Percentiles rank a stretch among this genome's conserved stretches.
These are phyloP conservation scores for Oostethus manadensis DNA, from an alignment of 2,113 vertebrate species.

Conservation along the genomic window DNA sequence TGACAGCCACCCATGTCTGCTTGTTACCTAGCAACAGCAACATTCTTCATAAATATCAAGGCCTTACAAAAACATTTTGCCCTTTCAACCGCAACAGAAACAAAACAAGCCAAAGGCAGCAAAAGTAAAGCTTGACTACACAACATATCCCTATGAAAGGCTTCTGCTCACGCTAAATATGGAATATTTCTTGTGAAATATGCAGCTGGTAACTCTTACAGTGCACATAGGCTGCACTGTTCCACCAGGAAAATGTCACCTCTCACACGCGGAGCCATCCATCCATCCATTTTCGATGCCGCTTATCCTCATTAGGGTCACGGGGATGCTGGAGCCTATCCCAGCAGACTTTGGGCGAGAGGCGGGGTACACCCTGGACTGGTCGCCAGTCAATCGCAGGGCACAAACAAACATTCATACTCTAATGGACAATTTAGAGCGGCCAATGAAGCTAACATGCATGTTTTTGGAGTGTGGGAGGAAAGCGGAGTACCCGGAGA, in stretches of 20 bases:
- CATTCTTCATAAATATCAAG: slow-evolving; percentile 36
- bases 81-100: slow-evolving; percentile 9
- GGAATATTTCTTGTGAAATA: slow-evolving; percentile 29
- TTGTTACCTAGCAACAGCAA: slow-evolving; percentile 41
- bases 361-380: too few relatives aligned
- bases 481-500: too few relatives aligned
- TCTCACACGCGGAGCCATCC: slow-evolving; percentile 30
- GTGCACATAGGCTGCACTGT: slow-evolving; percentile 24
- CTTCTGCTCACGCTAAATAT: slow-evolving; percentile 23
- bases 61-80: slow-evolving; percentile 12
- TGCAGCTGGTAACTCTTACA: slow-evolving; percentile 30
- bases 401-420: too few relatives aligned
- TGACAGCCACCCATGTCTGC: slow-evolving; percentile 22
- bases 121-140: slow-evolving; percentile 6
- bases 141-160: slow-evolving; percentile 7
- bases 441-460: too few relatives aligned
- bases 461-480: too few relatives aligned
- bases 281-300: too few relatives aligned
- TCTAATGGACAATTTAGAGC: too few relatives aligned
- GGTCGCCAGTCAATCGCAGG: too few relatives aligned
- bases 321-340: too few relatives aligned
- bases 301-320: too few relatives aligned
- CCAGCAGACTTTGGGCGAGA: too few relatives aligned
- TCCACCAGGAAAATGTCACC: slow-evolving; percentile 53
- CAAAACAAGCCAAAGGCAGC: slow-evolving; percentile 6